These are phyloP conservation scores for Cyrtodaria siliqua DNA, from an alignment of 2,888 invertebrate genomes.

Conservation along the genomic window DNA sequence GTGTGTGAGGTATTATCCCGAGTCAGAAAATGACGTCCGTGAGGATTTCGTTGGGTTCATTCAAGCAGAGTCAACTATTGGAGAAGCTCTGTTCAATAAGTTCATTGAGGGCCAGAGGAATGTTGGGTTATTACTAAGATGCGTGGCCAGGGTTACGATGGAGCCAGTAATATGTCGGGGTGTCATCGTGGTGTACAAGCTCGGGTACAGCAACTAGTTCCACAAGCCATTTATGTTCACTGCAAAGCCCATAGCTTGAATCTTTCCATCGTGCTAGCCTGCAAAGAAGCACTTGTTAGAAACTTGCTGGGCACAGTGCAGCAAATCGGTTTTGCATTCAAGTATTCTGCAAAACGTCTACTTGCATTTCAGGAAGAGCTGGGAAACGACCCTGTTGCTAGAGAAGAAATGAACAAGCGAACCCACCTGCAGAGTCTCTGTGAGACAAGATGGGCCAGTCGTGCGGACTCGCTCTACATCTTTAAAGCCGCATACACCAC, in stretches of 20 bases:
- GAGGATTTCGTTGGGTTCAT: slow-evolving; percentile 40
- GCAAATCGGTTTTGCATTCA: slow-evolving; percentile 44
- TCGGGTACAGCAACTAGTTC: slow-evolving; percentile 40
- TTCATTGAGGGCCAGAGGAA: slow-evolving; percentile 18
- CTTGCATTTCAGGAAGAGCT: slow-evolving; percentile 35
- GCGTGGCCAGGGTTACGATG: slow-evolving; percentile 47
- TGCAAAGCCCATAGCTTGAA: slow-evolving; percentile 49
- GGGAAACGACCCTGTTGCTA: slow-evolving; percentile 21
- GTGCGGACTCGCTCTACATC: slow-evolving; percentile 33
- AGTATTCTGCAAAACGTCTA: slow-evolving; percentile 47
- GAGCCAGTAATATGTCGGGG: slow-evolving; percentile 41
- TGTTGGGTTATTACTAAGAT: slow-evolving; percentile 20
- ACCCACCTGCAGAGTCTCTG: slow-evolving; percentile 34
- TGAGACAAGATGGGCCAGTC: slow-evolving; percentile 49
- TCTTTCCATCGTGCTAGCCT: slow-evolving; percentile 46
- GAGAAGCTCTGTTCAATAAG: slow-evolving; percentile 29
- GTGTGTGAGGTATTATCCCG: slow-evolving; percentile 38
- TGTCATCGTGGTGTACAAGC: slow-evolving; percentile 45
- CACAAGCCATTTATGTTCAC: slow-evolving; percentile 47
- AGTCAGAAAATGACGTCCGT: slow-evolving; percentile 15
- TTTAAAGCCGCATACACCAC: slow-evolving; percentile 38
- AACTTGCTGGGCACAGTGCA: slow-evolving; percentile 52
- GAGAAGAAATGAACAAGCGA: slow-evolving; percentile 30
- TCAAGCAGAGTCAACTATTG: slow-evolving; percentile 30
- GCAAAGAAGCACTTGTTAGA: slow-evolving; percentile 39